Evolutionary conservation across 2,888 invertebrate species (phyloP), one percentile per base, ranked within the genome.

Genomic region (Thymelicus sylvestris): DNA sequence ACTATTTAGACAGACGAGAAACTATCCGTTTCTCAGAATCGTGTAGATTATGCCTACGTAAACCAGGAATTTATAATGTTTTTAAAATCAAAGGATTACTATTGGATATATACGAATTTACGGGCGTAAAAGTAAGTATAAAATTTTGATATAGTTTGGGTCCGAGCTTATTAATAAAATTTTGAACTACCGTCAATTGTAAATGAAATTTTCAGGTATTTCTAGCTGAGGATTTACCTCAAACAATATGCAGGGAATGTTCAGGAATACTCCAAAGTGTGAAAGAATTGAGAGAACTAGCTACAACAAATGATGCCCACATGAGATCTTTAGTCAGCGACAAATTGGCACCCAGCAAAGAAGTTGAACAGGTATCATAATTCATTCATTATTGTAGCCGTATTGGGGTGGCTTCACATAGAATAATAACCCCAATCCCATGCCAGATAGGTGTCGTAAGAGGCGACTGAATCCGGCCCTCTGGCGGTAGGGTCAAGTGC

Each of bases 1-100:
- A 50, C 15, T 6, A 2, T 15, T 15, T 7, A 2, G 50, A 50
- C 10, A 50, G 50, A 7, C 50, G 15, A 50, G 50, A 50, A 50
- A 50, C 50, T 15, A 50, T 50, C 6, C 5, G 50, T 15, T 50
- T 50, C 7, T 50, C 50, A n/a, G 50, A n/a, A 50, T 50, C 50
- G 7, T 50, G 50, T 15, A 50, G 50, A 15, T 50, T 50, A 15
- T 50, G 50, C n/a, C n/a, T 50, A 15, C 50, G 50, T 15, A 50
- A 15, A n/a, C 50, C 50, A 15, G 50, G 50, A 6, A 50, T 50
- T n/a, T 50, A 50, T 15, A 50, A 50, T 50, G 50, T 50, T 15
- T 50, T 50, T 50, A 50, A 50, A 50, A 50, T 50, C 15, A 50
- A 50, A 15, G 50, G 50, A n/a, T 50, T 50, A 50, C 5, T 50